Conservation (phyloP, 2,888 invertebrate genomes). For the Heliconius aoede region DNA sequence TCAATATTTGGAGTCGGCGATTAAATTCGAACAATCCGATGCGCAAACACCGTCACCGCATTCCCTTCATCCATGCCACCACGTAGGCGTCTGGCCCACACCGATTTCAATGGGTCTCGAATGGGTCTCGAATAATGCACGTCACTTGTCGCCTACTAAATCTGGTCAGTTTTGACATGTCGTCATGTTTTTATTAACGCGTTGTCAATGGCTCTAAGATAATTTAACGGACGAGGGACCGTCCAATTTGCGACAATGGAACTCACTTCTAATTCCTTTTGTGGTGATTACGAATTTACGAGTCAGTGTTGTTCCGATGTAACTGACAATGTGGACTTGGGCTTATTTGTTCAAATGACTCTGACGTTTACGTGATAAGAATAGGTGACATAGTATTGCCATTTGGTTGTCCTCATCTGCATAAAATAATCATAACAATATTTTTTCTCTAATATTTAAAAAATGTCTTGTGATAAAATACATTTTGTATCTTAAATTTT, state of each 20-base stretch:
- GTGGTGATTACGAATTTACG: constrained; percentile 69
- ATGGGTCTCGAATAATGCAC: constrained; percentile 70
- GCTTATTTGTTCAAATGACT: constrained; percentile 79
- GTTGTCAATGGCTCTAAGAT: constrained; percentile 69
- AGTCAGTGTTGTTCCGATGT: constrained; percentile 74
- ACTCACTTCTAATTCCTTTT: constrained; percentile 79
- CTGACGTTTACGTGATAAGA: constrained; percentile 58
- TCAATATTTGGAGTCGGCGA: constrained; percentile 65
- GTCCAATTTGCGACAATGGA: constrained; percentile 79
- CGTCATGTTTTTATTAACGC: constrained; percentile 82
- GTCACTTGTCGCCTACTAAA: constrained; percentile 80
- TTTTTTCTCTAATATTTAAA: too few relatives aligned
- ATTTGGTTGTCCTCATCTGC: constrained; percentile 47
- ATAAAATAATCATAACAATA: too few relatives aligned
- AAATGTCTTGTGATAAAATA: too few relatives aligned
- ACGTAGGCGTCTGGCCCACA: constrained; percentile 79
- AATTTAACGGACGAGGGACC: constrained; percentile 73
- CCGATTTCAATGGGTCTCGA: constrained; percentile 72
- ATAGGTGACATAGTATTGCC: constrained; percentile 55
- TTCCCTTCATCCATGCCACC: constrained; percentile 58
- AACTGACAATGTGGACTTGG: constrained; percentile 73
- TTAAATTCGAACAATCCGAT: constrained; percentile 73
- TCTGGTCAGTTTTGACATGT: constrained; percentile 82
- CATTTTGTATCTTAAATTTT: too few relatives aligned
- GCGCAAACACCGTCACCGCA: constrained; percentile 73